These are phyloP conservation scores for Stenopsyche tienmushanensis DNA, from an alignment of 1,140 invertebrate genomes.

Conservation along the genomic window DNA sequence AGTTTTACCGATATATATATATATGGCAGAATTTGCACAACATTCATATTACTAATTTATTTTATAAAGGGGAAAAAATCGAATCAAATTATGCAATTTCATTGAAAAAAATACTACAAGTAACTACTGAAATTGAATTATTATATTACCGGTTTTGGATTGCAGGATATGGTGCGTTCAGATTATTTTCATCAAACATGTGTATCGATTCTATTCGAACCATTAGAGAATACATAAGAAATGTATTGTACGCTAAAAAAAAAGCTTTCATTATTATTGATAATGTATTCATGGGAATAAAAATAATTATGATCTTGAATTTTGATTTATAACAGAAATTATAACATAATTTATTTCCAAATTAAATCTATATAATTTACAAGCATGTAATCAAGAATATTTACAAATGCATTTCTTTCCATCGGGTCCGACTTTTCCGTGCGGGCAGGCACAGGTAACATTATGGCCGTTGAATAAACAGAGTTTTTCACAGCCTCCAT, in stretches of 20 bases:
- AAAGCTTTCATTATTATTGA: neutral
- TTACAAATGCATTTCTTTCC: conserved; percentile 63
- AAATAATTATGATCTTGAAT: neutral
- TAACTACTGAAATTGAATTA: neutral
- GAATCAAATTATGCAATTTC: neutral
- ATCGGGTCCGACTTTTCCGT: conserved; percentile 67
- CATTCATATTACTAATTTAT: no score
- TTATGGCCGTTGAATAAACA: conserved; percentile 74
- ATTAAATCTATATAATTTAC: no score
- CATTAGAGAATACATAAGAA: conserved; percentile 74
- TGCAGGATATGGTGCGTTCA: conserved; percentile 74
- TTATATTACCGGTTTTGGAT: conserved; percentile 62
- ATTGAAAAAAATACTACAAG: neutral
- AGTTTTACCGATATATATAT: no score
- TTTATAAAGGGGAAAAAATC: no score
- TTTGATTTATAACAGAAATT: neutral
- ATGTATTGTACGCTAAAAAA: conserved; percentile 67
- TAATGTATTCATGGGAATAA: neutral
- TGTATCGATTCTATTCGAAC: conserved; percentile 75
- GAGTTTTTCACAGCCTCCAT: conserved; percentile 77
- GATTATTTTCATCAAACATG: conserved; percentile 66
- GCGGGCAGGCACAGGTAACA: conserved; percentile 71
- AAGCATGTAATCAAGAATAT: no score
- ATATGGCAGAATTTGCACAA: no score
- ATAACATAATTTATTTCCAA: no score